A percentile compares a stretch with the other conserved stretches of the same genome.
phyloP scores from a whole-genome alignment of 2,797 vertebrate genomes.

The Limnodromus scolopaceus region DNA sequence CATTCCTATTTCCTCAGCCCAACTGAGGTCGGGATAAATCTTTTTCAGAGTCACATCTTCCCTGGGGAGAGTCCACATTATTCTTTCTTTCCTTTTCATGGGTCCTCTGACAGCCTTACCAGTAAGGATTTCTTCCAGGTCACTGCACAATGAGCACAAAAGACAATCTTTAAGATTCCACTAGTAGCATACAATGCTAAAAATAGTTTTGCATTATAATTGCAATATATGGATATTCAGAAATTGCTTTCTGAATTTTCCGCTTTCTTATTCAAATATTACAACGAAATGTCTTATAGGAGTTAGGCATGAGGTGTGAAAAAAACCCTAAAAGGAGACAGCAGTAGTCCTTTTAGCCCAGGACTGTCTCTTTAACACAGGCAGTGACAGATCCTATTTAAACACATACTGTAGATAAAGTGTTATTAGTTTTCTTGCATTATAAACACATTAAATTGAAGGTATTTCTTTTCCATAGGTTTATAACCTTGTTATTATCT shows the following conservation, averaged over 20 bases:
- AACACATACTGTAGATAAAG: neutral
- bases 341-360: neutral
- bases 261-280: neutral
- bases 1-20: neutral
- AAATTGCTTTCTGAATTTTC: neutral
- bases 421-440: neutral
- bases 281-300: neutral
- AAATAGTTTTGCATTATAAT: neutral
- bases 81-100: neutral
- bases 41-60: neutral
- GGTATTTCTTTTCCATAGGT: neutral
- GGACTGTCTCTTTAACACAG: neutral
- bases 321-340: neutral
- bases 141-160: neutral
- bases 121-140: constrained; percentile 33
- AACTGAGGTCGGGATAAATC: neutral
- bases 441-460: neutral
- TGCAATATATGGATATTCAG: neutral
- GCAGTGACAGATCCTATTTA: neutral
- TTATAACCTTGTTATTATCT: neutral
- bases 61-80: neutral
- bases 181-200: neutral
- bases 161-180: neutral
- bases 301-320: neutral
- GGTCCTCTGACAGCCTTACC: neutral